These are phyloP conservation scores for Syngnathus floridae DNA, from an alignment of 2,113 vertebrate species.

Conservation along the genomic window DNA sequence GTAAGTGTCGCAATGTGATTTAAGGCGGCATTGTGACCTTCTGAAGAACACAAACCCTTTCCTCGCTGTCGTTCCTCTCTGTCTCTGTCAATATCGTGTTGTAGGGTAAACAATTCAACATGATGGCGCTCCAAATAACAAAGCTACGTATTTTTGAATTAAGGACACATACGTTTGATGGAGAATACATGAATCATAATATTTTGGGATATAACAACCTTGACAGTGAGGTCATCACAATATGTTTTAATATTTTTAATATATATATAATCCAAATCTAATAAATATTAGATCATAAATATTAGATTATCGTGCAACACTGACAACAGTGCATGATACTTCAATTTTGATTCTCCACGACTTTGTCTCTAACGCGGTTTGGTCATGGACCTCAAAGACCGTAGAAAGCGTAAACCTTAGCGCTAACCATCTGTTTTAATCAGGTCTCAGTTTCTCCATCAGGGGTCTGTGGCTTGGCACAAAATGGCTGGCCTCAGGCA, in stretches of 20 bases:
- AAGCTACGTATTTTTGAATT: too few relatives aligned
- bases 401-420: too few relatives aligned
- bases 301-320: background rate
- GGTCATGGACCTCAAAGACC: too few relatives aligned
- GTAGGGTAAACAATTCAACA: too few relatives aligned
- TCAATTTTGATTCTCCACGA: too few relatives aligned
- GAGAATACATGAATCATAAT: background rate
- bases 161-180: too few relatives aligned
- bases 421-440: constrained; percentile 51
- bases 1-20: background rate
- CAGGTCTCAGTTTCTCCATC: constrained; percentile 35
- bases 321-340: too few relatives aligned
- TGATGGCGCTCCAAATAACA: too few relatives aligned
- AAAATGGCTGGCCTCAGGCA: constrained; percentile 59
- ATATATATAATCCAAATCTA: too few relatives aligned
- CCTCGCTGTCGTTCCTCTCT: background rate
- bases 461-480: constrained; percentile 52
- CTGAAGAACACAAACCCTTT: background rate
- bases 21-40: background rate
- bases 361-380: too few relatives aligned
- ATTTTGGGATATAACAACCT: background rate
- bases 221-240: background rate
- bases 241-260: background rate
- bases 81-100: too few relatives aligned
- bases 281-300: too few relatives aligned